Percentiles rank a stretch among this genome's conserved stretches.
Conservation (phyloP, 1,140 invertebrate species). For the Oncopodura yosiiana region DNA sequence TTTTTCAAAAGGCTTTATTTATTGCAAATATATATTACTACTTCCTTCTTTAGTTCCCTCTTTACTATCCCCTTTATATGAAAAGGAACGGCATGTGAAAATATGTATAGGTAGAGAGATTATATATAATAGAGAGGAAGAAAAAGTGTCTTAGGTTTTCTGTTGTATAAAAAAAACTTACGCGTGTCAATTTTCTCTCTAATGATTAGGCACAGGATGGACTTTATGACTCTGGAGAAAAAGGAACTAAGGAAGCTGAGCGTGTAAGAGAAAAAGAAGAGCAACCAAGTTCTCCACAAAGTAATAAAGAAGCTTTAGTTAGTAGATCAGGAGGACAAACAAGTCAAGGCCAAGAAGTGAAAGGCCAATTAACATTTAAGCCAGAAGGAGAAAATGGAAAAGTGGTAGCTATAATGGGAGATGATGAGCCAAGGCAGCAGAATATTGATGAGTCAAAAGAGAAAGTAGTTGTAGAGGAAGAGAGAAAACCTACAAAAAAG, state of each 20-base stretch:
- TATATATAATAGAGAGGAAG: too few species aligned
- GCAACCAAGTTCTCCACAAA: not conserved
- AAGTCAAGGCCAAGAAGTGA: not conserved
- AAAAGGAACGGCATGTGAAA: too few species aligned
- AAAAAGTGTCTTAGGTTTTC: too few species aligned
- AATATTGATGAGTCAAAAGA: not conserved
- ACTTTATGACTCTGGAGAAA: conserved; percentile 21
- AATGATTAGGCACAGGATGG: conserved; percentile 5
- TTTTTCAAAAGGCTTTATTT: too few species aligned
- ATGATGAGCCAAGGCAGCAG: not conserved
- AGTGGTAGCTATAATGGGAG: conserved; percentile 2
- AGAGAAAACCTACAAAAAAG: too few species aligned
- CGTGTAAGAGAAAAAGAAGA: conserved; percentile 20
- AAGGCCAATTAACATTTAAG: not conserved
- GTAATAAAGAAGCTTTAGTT: not conserved
- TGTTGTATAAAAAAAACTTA: too few species aligned
- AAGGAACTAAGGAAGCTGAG: conserved; percentile 23
- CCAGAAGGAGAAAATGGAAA: not conserved
- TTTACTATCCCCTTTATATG: too few species aligned
- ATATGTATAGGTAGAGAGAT: too few species aligned
- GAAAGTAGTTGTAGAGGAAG: not conserved
- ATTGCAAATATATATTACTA: too few species aligned
- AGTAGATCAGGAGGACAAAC: not conserved
- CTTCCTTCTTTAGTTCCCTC: too few species aligned
- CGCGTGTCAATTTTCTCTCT: too few species aligned